Evolutionary conservation across 1,140 invertebrate species (phyloP).

Genomic region (Microplitis mediator): DNA sequence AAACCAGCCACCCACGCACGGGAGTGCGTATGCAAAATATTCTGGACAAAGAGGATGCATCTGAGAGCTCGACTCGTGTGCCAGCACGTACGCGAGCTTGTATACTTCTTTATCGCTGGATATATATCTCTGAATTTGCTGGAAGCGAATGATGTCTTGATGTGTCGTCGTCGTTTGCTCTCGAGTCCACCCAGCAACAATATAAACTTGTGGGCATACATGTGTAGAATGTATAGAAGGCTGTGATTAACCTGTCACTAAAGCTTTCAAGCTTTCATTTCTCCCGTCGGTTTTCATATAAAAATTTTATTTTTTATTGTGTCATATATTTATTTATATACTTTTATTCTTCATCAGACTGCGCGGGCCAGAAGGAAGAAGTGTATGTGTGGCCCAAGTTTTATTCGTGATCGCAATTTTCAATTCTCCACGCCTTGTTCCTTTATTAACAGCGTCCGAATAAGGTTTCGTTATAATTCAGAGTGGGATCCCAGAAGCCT

Average conservation of each 20-base stretch:
- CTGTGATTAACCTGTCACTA: constrained; percentile 11
- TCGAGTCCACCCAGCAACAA: background rate
- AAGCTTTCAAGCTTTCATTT: background rate
- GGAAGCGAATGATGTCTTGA: constrained; percentile 15
- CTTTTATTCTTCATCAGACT: background rate
- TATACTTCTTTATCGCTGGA: too few relatives aligned
- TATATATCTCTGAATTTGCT: too few relatives aligned
- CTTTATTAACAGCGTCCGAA: constrained; percentile 1
- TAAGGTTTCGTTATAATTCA: constrained; percentile 14
- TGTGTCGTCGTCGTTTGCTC: background rate
- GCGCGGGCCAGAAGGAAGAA: background rate
- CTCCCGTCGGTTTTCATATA: background rate
- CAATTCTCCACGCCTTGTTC: constrained; percentile 17
- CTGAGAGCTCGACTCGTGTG: too few relatives aligned
- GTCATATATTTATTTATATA: background rate
- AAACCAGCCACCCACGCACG: too few relatives aligned
- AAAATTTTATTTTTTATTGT: background rate
- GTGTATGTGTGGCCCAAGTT: background rate
- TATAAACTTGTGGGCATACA: background rate
- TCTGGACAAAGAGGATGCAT: too few relatives aligned
- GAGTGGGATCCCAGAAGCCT: background rate
- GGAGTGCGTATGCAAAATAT: too few relatives aligned
- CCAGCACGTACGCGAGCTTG: too few relatives aligned
- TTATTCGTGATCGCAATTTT: constrained; percentile 3
- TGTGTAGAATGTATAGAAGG: background rate